Percentiles rank a stretch among this genome's conserved stretches.
phyloP scores from a whole-genome alignment of 2,888 invertebrate genomes.

The Melanargia galathea region DNA sequence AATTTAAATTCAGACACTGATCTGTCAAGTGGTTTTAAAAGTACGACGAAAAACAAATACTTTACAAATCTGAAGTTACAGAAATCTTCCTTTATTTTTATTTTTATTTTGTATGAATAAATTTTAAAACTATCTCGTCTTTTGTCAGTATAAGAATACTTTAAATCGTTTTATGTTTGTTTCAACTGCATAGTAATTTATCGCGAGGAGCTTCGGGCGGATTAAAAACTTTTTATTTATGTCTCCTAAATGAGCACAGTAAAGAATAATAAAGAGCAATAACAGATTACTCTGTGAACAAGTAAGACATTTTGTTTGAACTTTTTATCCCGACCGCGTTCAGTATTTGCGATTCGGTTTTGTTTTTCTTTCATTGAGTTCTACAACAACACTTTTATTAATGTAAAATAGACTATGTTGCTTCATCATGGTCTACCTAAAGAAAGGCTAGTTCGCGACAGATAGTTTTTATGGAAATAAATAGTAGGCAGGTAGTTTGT shows the following conservation, averaged over 20 bases:
- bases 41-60: neutral
- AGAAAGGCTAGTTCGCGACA: too few relatives aligned
- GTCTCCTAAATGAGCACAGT: constrained; percentile 34
- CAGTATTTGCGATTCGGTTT: constrained; percentile 5
- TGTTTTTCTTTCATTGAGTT: constrained; percentile 7
- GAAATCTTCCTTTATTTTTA: neutral
- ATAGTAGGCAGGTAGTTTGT: too few relatives aligned
- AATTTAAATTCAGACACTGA: too few relatives aligned
- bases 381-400: neutral
- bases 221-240: constrained; percentile 40
- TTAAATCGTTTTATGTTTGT: constrained; percentile 12
- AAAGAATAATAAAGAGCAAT: constrained; percentile 35
- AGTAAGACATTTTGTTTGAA: constrained; percentile 30
- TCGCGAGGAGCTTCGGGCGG: constrained; percentile 29
- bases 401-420: neutral
- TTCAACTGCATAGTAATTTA: constrained; percentile 29
- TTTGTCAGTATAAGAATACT: constrained; percentile 10
- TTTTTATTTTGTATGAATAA: constrained; percentile 1
- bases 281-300: constrained; percentile 37
- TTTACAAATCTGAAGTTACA: neutral
- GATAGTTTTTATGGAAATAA: too few relatives aligned
- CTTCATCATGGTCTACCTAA: neutral
- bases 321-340: constrained; percentile 27
- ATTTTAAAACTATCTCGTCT: constrained; percentile 1
- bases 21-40: neutral